Evolutionary conservation across 2,113 vertebrate species (phyloP).

Genomic region (Camarhynchus parvulus): DNA sequence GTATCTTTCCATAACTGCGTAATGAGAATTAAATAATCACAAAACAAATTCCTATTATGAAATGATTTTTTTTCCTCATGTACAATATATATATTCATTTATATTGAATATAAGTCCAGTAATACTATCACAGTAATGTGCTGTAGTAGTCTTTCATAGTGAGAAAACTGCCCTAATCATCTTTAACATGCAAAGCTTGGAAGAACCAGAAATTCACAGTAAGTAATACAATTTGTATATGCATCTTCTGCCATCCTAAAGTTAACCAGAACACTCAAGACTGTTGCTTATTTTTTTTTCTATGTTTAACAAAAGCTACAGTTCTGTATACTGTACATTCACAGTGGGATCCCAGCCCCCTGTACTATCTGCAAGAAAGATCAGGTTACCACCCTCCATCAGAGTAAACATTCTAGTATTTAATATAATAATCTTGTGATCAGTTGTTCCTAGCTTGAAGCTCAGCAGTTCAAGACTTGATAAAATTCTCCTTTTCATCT

Average conservation of each 20-base stretch:
- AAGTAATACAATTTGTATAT: constrained; percentile 61
- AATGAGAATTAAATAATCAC: constrained; percentile 63
- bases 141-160: constrained; percentile 67
- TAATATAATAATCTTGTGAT: constrained; percentile 58
- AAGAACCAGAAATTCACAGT: constrained; percentile 74
- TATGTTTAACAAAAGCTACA: constrained; percentile 46
- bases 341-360: constrained; percentile 39
- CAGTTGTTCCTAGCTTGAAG: constrained; percentile 61
- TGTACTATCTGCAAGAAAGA: constrained; percentile 21
- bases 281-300: constrained; percentile 41
- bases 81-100: constrained; percentile 53
- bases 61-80: constrained; percentile 57
- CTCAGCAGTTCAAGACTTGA: constrained; percentile 59
- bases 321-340: constrained; percentile 66
- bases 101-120: constrained; percentile 54
- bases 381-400: constrained; percentile 45
- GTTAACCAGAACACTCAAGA: constrained; percentile 30
- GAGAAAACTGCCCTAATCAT: constrained; percentile 69
- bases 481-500: constrained; percentile 18
- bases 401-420: constrained; percentile 50
- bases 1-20: constrained; percentile 49
- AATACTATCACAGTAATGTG: constrained; percentile 69
- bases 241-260: constrained; percentile 48
- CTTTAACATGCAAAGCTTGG: constrained; percentile 79
- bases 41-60: constrained; percentile 72